Evolutionary conservation across 2,797 vertebrate species (phyloP).

Genomic region (Oryzias dopingdopingensis): DNA sequence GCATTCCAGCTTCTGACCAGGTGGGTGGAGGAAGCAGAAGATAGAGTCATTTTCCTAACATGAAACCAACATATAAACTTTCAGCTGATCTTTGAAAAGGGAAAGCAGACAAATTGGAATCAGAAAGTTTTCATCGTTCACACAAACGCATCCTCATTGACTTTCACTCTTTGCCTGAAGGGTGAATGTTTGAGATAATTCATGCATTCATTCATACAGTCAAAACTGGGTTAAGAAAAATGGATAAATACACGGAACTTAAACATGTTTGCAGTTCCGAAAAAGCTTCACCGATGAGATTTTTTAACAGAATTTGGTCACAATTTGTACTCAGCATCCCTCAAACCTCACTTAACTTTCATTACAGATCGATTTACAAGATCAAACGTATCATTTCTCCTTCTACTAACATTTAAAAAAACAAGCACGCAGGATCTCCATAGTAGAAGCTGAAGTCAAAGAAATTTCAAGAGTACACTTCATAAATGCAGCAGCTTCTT

Average conservation of each 20-base stretch:
- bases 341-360: not conserved
- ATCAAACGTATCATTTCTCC: not conserved
- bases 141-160: slow-evolving; percentile 2
- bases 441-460: too few species aligned
- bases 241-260: not conserved
- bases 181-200: slow-evolving; percentile 1
- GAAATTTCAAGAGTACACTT: too few species aligned
- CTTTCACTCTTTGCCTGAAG: slow-evolving; percentile 1
- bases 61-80: slow-evolving; percentile 29
- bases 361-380: not conserved
- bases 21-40: slow-evolving; percentile 11
- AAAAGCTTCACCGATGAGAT: too few species aligned
- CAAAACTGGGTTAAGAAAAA: too few species aligned
- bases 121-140: slow-evolving; percentile 23
- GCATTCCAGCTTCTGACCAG: slow-evolving; percentile 47
- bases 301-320: not conserved
- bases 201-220: slow-evolving; percentile 6
- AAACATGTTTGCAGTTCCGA: not conserved
- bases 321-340: not conserved
- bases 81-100: slow-evolving; percentile 21
- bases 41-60: slow-evolving; percentile 42
- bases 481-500: too few species aligned
- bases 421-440: too few species aligned
- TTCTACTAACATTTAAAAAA: not conserved
- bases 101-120: slow-evolving; percentile 34